These are phyloP conservation scores for Thymelicus lineola DNA, from an alignment of 2,888 invertebrate genomes.

Conservation along the genomic window DNA sequence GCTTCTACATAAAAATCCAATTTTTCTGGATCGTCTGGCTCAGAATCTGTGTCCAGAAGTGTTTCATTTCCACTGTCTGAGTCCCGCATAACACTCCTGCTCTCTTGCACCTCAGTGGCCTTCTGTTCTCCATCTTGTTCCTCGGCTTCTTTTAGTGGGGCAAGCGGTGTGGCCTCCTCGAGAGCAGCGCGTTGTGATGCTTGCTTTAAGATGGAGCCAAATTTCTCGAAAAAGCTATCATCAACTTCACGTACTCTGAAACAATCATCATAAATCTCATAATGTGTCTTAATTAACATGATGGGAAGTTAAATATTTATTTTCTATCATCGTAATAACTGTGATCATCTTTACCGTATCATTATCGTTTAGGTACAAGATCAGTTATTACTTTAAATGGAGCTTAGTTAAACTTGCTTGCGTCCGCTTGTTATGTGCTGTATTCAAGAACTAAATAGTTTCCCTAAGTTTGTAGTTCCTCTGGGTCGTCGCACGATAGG, in stretches of 20 bases:
- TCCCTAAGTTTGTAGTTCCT: too few species aligned
- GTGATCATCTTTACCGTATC: not conserved
- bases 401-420: too few species aligned
- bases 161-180: conserved; percentile 83
- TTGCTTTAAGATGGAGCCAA: conserved; percentile 90
- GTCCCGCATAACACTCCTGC: conserved; percentile 65
- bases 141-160: conserved; percentile 77
- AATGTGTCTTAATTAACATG: too few species aligned
- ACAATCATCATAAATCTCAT: conserved; percentile 19
- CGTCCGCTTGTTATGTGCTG: too few species aligned
- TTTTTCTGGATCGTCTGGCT: conserved; percentile 87
- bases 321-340: not conserved
- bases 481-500: too few species aligned
- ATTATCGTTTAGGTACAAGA: not conserved
- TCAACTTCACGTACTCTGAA: conserved; percentile 92
- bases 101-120: conserved; percentile 69
- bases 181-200: conserved; percentile 85
- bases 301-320: not conserved
- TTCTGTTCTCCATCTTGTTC: conserved; percentile 76
- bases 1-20: conserved; percentile 87
- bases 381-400: not conserved
- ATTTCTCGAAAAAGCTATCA: conserved; percentile 93
- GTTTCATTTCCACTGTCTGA: conserved; percentile 84
- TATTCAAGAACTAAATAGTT: too few species aligned
- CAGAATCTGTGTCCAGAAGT: conserved; percentile 87